A percentile compares a stretch with the other conserved stretches of the same genome.
Conservation (phyloP, 2,888 invertebrate species). For the Drosophila sordidula region DNA sequence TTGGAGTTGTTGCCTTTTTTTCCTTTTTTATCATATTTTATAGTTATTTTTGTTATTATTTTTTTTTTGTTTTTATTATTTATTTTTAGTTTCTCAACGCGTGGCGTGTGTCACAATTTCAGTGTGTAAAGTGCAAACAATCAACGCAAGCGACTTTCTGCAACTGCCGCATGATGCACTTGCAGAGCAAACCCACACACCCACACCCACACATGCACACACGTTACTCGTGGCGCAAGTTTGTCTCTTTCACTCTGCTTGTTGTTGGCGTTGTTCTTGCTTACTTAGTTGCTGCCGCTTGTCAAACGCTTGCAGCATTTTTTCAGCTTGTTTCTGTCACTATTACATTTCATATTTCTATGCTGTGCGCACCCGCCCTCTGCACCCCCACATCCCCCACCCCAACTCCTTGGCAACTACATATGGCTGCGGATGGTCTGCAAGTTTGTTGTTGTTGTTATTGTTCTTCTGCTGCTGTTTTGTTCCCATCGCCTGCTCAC, state of each 20-base stretch:
- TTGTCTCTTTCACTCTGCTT: slow-evolving; percentile 35
- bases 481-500: slow-evolving; percentile 11
- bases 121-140: slow-evolving; percentile 77
- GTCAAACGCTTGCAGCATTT: slow-evolving; percentile 61
- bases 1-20: slow-evolving; percentile 7
- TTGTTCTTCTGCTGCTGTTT: slow-evolving; percentile 11
- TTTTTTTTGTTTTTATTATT: slow-evolving; percentile 1
- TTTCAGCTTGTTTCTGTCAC: slow-evolving; percentile 73
- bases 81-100: slow-evolving; percentile 14
- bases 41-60: slow-evolving; percentile 20
- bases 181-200: slow-evolving; percentile 1
- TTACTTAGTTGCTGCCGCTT: slow-evolving; percentile 48
- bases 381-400: background rate
- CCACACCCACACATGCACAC: background rate
- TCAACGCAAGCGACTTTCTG: slow-evolving; percentile 76
- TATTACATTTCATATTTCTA: slow-evolving; percentile 75
- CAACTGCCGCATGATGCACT: slow-evolving; percentile 56
- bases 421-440: slow-evolving; percentile 26
- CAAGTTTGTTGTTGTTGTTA: slow-evolving; percentile 13
- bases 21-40: background rate
- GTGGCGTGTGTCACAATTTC: slow-evolving; percentile 63
- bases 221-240: slow-evolving; percentile 32
- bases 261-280: slow-evolving; percentile 36
- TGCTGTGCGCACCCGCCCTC: slow-evolving; percentile 7
- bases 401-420: background rate